Conservation (phyloP, 1,140 invertebrate genomes). For the Brachionus asplanchnoidis region DNA sequence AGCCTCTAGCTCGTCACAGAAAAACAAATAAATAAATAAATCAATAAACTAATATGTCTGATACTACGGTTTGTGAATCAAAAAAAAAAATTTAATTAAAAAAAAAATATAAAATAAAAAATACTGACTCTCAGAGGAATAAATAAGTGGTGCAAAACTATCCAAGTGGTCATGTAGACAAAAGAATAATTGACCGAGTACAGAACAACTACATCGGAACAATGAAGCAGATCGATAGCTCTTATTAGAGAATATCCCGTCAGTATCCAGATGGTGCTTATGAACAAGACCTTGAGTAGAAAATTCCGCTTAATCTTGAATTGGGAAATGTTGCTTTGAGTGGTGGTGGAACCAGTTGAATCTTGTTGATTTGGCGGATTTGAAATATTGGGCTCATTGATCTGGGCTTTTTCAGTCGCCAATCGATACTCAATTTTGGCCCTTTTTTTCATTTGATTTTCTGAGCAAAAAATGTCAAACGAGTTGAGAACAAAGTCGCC, state of each 20-base stretch:
- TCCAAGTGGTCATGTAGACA: conserved; percentile 31
- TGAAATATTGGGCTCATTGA: neutral
- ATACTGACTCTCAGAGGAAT: conserved; percentile 17
- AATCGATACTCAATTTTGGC: neutral
- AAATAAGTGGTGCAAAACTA: conserved; percentile 23
- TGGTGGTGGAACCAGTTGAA: neutral
- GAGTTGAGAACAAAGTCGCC: neutral
- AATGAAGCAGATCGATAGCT: neutral
- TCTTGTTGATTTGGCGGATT: neutral
- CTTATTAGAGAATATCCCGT: conserved; percentile 24
- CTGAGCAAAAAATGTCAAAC: conserved; percentile 3
- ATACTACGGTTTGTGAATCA: too few species aligned
- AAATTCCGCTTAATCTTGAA: conserved; percentile 12
- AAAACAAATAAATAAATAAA: too few species aligned
- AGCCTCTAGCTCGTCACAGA: too few species aligned
- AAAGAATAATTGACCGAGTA: conserved; percentile 34
- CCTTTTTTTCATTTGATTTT: neutral
- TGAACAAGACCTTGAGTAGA: neutral
- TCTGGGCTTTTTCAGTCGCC: neutral
- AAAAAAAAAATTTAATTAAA: too few species aligned
- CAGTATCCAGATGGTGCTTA: neutral
- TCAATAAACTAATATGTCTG: too few species aligned
- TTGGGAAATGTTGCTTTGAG: neutral
- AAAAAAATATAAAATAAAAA: neutral
- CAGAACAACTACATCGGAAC: conserved; percentile 25